Evolutionary conservation across 2,797 vertebrate genomes (phyloP).

Genomic region (Hippoglossus hippoglossus): DNA sequence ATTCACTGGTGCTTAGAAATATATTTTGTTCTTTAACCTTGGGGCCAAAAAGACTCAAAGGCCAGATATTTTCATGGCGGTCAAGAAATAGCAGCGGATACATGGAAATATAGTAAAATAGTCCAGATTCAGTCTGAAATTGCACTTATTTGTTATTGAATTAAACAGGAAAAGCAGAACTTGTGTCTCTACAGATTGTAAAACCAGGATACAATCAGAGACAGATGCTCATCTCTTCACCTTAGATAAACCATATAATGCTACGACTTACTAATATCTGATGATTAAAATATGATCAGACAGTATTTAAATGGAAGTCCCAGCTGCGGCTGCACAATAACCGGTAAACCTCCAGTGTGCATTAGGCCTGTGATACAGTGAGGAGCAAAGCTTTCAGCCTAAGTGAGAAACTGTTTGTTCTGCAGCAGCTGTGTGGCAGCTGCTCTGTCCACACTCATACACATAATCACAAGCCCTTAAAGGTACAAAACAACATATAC

Average conservation of each 20-base stretch:
- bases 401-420: constrained; percentile 59
- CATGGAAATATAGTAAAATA: too few species aligned
- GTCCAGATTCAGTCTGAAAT: too few species aligned
- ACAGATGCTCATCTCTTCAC: neutral
- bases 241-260: neutral
- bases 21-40: too few species aligned
- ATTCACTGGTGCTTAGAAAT: too few species aligned
- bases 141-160: too few species aligned
- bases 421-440: constrained; percentile 57
- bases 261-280: neutral
- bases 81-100: too few species aligned
- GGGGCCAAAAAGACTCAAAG: too few species aligned
- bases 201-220: neutral
- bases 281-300: constrained; percentile 3
- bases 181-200: too few species aligned
- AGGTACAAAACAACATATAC: constrained; percentile 14
- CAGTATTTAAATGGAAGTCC: neutral
- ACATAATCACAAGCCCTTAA: constrained; percentile 15
- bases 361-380: constrained; percentile 7
- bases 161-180: too few species aligned
- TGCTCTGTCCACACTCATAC: constrained; percentile 48
- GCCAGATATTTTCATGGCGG: too few species aligned
- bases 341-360: constrained; percentile 5
- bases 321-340: neutral
- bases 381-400: constrained; percentile 41